A percentile compares a stretch with the other conserved stretches of the same genome.
These are phyloP conservation scores for Cryptoprocta ferox DNA, from an alignment of 2,797 vertebrate genomes.

Conservation along the genomic window DNA sequence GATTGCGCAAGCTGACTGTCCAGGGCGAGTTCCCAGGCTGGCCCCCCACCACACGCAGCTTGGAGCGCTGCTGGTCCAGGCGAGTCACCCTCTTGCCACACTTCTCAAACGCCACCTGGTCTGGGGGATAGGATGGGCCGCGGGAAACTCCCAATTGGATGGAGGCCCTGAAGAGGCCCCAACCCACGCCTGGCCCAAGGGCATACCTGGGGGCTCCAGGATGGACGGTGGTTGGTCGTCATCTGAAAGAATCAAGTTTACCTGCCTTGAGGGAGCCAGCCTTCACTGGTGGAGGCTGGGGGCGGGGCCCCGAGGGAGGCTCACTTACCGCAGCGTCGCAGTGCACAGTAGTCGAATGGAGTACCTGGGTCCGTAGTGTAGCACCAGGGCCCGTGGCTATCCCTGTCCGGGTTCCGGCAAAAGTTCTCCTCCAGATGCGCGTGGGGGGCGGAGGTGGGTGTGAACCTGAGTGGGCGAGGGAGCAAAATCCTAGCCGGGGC, in stretches of 20 bases:
- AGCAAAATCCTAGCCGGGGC: neutral
- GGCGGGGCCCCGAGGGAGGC: accelerated
- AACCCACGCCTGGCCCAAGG: neutral
- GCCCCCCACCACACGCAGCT: constrained; percentile 91
- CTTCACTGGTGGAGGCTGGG: neutral
- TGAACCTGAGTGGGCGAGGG: constrained; percentile 87
- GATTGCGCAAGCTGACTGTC: constrained; percentile 97
- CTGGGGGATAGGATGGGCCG: constrained; percentile 76
- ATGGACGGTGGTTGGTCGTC: constrained; percentile 72
- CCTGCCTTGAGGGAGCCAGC: neutral
- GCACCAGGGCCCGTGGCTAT: constrained; percentile 98
- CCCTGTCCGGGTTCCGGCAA: constrained; percentile 96
- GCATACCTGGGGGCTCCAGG: constrained; percentile 80
- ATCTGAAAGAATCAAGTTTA: constrained; percentile 70
- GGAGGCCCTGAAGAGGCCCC: neutral
- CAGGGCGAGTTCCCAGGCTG: constrained; percentile 95
- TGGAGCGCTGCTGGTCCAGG: neutral
- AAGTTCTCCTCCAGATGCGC: constrained; percentile 94
- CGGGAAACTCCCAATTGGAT: neutral
- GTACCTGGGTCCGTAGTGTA: constrained; percentile 95
- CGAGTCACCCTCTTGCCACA: constrained; percentile 93
- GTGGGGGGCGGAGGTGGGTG: constrained; percentile 88
- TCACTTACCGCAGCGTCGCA: constrained; percentile 92
- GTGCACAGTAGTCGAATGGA: constrained; percentile 97
- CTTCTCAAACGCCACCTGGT: constrained; percentile 89